Evolutionary conservation across 2,888 invertebrate species (phyloP).

Genomic region (Globia sparganii): DNA sequence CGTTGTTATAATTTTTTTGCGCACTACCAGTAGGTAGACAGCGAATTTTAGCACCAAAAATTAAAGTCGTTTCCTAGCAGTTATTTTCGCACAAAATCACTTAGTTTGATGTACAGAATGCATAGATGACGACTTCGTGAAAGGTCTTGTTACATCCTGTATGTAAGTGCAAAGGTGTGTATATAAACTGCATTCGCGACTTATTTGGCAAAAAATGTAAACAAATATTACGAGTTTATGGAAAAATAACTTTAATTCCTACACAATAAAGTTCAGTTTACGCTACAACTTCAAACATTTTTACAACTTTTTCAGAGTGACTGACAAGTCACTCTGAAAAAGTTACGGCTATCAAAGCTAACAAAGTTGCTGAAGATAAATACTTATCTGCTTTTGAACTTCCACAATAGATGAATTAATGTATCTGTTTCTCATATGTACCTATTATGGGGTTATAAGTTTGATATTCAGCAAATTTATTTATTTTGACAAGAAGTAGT

Average conservation of each 20-base stretch:
- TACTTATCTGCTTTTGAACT: background rate
- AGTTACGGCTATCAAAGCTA: too few relatives aligned
- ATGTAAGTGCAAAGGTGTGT: background rate
- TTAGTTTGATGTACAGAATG: background rate
- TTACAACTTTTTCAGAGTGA: too few relatives aligned
- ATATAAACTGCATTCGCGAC: too few relatives aligned
- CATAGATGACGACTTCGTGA: background rate
- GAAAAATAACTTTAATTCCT: too few relatives aligned
- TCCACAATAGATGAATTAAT: background rate
- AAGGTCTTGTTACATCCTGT: background rate
- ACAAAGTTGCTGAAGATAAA: slow-evolving; percentile 4
- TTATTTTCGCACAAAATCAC: background rate
- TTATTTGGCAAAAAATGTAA: too few relatives aligned
- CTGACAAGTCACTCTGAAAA: too few relatives aligned
- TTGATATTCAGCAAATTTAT: background rate
- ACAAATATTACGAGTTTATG: too few relatives aligned
- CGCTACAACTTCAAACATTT: too few relatives aligned
- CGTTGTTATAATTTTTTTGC: background rate
- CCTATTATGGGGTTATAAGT: background rate
- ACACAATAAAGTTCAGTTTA: too few relatives aligned
- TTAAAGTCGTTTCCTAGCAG: background rate
- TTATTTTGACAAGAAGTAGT: background rate
- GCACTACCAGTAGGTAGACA: background rate
- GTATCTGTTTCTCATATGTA: too few relatives aligned
- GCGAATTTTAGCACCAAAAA: background rate